Conservation (phyloP, 2,888 invertebrate genomes). For the Hypolimnas misippus region DNA sequence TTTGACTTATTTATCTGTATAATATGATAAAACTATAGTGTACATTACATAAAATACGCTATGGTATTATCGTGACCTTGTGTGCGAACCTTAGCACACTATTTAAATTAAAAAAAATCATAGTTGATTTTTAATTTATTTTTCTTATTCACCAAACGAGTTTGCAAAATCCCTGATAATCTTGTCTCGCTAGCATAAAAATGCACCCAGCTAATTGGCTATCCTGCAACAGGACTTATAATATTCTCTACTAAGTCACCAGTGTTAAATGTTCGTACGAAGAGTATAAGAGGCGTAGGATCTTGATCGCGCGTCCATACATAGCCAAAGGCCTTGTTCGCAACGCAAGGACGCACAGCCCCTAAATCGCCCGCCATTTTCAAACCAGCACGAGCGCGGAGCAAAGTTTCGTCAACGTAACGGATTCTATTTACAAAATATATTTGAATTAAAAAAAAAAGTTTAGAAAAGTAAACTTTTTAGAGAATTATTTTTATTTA, state of each 20-base stretch:
- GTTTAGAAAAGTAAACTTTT: too few species aligned
- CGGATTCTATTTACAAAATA: slow-evolving; percentile 31
- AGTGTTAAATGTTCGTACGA: slow-evolving; percentile 47
- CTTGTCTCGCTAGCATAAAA: slow-evolving; percentile 31
- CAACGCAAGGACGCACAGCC: slow-evolving; percentile 80
- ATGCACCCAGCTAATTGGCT: slow-evolving; percentile 35
- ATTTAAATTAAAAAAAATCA: background rate
- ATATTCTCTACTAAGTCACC: slow-evolving; percentile 42
- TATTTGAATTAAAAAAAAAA: slow-evolving; percentile 19
- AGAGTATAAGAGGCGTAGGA: slow-evolving; percentile 77
- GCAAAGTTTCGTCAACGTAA: slow-evolving; percentile 44
- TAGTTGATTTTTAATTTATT: background rate
- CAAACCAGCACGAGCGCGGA: slow-evolving; percentile 66
- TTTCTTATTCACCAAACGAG: slow-evolving; percentile 21
- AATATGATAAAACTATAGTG: background rate
- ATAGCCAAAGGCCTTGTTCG: slow-evolving; percentile 77
- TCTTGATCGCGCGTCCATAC: slow-evolving; percentile 66
- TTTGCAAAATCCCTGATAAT: slow-evolving; percentile 18
- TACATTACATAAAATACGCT: background rate
- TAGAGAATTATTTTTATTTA: slow-evolving; percentile 9
- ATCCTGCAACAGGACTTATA: slow-evolving; percentile 42
- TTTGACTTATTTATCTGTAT: background rate
- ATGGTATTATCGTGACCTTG: background rate
- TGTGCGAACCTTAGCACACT: background rate
- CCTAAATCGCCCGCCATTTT: slow-evolving; percentile 74